Percentiles rank a stretch among this genome's conserved stretches.
phyloP scores from a whole-genome alignment of 2,888 invertebrate genomes.

The Ametastegia equiseti region DNA sequence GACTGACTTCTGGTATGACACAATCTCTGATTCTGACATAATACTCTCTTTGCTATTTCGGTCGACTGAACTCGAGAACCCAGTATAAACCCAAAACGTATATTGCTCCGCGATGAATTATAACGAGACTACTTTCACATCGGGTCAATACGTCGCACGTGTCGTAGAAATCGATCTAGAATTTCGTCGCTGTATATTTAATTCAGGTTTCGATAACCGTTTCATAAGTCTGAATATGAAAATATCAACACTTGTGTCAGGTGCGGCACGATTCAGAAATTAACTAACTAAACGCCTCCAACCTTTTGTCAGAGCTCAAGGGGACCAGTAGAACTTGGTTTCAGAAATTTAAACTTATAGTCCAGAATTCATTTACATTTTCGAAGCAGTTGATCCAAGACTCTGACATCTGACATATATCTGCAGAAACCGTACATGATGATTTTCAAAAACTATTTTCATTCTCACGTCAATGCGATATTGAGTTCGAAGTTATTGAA shows the following conservation, averaged over 20 bases:
- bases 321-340: too few species aligned
- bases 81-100: not conserved
- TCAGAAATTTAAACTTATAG: too few species aligned
- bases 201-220: not conserved
- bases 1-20: not conserved
- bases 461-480: not conserved
- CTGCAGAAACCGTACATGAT: not conserved
- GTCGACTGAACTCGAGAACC: not conserved
- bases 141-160: not conserved
- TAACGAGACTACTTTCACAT: conserved; percentile 37
- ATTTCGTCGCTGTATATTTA: not conserved
- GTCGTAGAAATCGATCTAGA: conserved; percentile 7
- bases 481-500: not conserved
- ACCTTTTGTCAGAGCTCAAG: too few species aligned
- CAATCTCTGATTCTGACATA: conserved; percentile 14
- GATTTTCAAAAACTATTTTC: too few species aligned
- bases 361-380: not conserved
- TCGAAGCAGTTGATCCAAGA: not conserved
- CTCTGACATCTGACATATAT: not conserved
- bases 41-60: not conserved
- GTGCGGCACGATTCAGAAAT: not conserved
- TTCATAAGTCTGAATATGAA: not conserved
- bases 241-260: not conserved
- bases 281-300: not conserved
- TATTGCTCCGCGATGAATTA: conserved; percentile 3